These are phyloP conservation scores for Calidris pygmaea DNA, from an alignment of 2,113 vertebrate genomes.

Conservation along the genomic window DNA sequence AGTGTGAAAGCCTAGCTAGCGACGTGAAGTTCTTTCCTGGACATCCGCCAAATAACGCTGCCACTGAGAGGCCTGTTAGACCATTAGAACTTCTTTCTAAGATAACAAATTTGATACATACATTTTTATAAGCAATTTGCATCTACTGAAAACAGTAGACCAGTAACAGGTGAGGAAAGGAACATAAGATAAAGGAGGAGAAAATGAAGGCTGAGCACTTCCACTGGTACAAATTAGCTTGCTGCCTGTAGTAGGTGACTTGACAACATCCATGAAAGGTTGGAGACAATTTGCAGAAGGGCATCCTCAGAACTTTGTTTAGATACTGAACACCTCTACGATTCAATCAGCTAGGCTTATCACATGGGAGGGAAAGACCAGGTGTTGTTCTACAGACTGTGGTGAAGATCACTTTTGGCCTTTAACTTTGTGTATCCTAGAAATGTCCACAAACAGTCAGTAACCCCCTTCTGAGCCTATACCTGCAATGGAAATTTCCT, in stretches of 20 bases:
- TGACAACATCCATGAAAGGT: neutral
- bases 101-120: neutral
- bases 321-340: neutral
- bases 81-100: neutral
- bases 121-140: neutral
- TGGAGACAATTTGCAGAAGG: neutral
- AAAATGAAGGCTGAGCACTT: neutral
- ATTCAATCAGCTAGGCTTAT: neutral
- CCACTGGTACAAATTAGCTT: neutral
- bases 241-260: neutral
- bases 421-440: neutral
- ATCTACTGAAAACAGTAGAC: neutral
- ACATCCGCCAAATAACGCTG: neutral
- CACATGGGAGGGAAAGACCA: neutral
- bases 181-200: neutral
- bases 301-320: neutral
- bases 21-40: neutral
- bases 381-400: neutral
- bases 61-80: neutral
- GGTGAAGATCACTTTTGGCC: neutral
- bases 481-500: neutral
- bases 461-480: neutral
- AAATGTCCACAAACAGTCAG: rapidly evolving
- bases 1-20: neutral
- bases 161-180: neutral